Percentiles rank a stretch among this genome's conserved stretches.
Conservation (phyloP, 2,888 invertebrate genomes). For the Sabatieria punctata region DNA sequence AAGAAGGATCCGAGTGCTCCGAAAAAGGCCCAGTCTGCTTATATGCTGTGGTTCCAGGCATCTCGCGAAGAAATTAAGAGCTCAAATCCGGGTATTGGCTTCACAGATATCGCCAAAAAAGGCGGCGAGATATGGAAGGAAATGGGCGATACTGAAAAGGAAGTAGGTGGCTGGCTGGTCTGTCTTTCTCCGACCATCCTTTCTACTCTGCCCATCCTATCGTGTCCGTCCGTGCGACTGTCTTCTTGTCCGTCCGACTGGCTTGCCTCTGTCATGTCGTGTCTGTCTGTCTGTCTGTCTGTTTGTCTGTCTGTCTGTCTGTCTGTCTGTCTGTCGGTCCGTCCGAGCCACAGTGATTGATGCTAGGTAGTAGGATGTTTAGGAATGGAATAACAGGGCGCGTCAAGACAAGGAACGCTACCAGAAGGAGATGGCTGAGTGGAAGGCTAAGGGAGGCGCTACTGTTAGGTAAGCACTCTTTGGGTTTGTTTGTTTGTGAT, state of each 20-base stretch:
- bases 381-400: constrained; percentile 78
- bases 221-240: too few species aligned
- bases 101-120: constrained; percentile 78
- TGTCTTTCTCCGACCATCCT: too few species aligned
- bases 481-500: too few species aligned
- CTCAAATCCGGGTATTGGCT: constrained; percentile 63
- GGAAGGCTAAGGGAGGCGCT: constrained; percentile 27
- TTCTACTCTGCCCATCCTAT: too few species aligned
- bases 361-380: constrained; percentile 1
- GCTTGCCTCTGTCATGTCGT: too few species aligned
- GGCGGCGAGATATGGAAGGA: constrained; percentile 84
- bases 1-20: constrained; percentile 64
- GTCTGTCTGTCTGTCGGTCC: too few species aligned
- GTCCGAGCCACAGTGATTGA: background rate
- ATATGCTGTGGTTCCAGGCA: constrained; percentile 81
- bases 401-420: constrained; percentile 67
- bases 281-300: too few species aligned
- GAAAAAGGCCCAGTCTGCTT: constrained; percentile 72
- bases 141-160: constrained; percentile 40
- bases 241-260: too few species aligned
- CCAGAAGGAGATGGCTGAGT: constrained; percentile 64
- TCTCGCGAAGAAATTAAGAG: constrained; percentile 60
- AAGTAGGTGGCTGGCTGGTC: constrained; percentile 9
- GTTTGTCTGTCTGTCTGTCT: too few species aligned
- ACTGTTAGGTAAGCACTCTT: background rate